Evolutionary conservation across 2,888 invertebrate genomes (phyloP), one percentile per base, ranked within the genome.

Genomic region (Lasioglossum morio): DNA sequence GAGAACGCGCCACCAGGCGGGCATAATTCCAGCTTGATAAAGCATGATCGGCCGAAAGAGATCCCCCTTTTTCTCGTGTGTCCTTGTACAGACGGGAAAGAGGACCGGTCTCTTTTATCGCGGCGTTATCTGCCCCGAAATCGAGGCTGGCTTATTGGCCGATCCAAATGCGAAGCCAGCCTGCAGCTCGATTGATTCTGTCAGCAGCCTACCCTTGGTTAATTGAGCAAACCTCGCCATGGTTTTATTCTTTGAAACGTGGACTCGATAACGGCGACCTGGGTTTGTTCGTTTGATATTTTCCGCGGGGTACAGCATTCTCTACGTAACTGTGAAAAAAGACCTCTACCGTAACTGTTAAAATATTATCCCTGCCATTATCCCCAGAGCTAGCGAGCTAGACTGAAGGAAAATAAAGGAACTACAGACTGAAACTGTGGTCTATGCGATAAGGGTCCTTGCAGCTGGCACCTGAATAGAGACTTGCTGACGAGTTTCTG

Each of bases 21-120:
- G 92, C 89, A 93, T 93, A 93, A 93, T 93, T 93, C 91, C 89
- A 86, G 89, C 87, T 90, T 89, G 88, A 92, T 92, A 91, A 90
- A 90, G 88, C 90, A 88, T 90, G 91, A 92, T 92, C 92, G 92
- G 84, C 87, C 88, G 46, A 88, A 88, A 87, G 86, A 85, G 91
- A 91, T 86, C 87, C 84, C 88, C 87, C 37, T 27, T 66, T 53
- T 60, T 53, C 66, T 57, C 76, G 72, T 75, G 69, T 60, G 77
- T 43, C 34, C 70, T 43, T 60, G 12, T 66, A 19, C 46, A 30
- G 14, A 40, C 16, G 80, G 83, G 84, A 60, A 66, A 72, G 75
- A 70, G 79, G 46, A 72, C 27, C 57, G 30, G 66, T 69, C 86
- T 16, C 63, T 80, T 89, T 91, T 90, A 91, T 90, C 91, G 77